These are phyloP conservation scores for Volucella inflata DNA, from an alignment of 2,888 invertebrate genomes.

Conservation along the genomic window DNA sequence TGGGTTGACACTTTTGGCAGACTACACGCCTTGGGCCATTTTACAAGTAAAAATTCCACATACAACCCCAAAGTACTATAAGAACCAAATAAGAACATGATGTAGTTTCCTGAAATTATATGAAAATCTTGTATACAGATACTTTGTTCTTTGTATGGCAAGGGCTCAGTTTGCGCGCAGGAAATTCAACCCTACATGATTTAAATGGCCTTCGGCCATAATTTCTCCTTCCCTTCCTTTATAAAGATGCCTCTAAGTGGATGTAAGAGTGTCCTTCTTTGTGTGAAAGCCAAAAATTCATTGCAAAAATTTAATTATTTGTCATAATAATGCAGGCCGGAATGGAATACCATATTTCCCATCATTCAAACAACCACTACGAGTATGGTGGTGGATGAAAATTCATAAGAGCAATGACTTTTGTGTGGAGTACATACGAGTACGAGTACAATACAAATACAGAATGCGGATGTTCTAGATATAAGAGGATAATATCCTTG, in stretches of 20 bases:
- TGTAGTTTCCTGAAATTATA: conserved; percentile 61
- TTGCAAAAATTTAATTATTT: conserved; percentile 73
- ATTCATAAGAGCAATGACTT: conserved; percentile 68
- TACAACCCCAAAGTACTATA: conserved; percentile 18
- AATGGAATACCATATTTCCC: conserved; percentile 25
- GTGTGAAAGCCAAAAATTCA: neutral
- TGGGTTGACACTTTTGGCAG: conserved; percentile 74
- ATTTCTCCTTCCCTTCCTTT: conserved; percentile 45
- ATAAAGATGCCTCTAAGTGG: neutral
- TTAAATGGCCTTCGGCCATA: conserved; percentile 66
- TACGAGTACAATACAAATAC: no score
- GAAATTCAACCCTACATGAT: conserved; percentile 60
- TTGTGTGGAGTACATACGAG: conserved; percentile 8
- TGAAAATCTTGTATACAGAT: conserved; percentile 60
- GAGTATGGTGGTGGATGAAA: conserved; percentile 8
- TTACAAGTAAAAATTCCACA: conserved; percentile 25
- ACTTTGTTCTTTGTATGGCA: conserved; percentile 25
- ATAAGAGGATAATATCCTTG: neutral
- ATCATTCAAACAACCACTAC: conserved; percentile 21
- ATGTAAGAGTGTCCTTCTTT: conserved; percentile 22
- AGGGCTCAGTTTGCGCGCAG: neutral
- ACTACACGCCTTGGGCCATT: conserved; percentile 60
- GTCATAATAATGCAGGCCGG: conserved; percentile 57
- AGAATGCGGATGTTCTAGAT: conserved; percentile 52
- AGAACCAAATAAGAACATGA: conserved; percentile 45